These are phyloP conservation scores for Lagopus muta DNA, from an alignment of 2,113 vertebrate species.

Conservation along the genomic window DNA sequence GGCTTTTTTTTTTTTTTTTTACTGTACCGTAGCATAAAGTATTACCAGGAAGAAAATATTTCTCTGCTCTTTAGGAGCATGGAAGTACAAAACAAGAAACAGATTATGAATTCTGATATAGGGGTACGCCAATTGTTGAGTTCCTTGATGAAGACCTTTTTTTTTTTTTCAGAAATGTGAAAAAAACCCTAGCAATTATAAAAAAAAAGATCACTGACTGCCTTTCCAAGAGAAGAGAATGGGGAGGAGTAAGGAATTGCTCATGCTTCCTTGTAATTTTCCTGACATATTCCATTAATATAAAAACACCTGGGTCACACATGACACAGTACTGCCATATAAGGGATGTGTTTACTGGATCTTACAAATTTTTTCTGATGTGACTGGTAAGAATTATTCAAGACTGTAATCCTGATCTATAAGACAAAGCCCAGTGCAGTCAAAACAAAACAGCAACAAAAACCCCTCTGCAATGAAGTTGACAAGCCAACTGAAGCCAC, in stretches of 20 bases:
- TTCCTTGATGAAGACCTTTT: accelerated
- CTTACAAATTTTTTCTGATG: neutral
- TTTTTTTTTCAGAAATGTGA: neutral
- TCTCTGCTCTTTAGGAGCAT: neutral
- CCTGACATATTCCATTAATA: neutral
- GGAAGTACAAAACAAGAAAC: neutral
- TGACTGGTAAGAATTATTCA: neutral
- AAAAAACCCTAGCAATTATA: neutral
- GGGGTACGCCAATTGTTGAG: neutral
- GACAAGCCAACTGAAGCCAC: neutral
- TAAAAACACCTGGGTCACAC: neutral
- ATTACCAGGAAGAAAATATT: neutral
- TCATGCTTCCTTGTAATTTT: neutral
- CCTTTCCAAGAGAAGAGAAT: neutral
- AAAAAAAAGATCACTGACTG: neutral
- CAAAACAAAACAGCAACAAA: neutral
- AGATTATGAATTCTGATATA: neutral
- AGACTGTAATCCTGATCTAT: neutral
- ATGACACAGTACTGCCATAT: neutral
- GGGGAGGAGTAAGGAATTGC: neutral
- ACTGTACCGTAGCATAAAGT: neutral
- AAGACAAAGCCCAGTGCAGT: neutral
- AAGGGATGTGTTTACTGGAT: neutral
- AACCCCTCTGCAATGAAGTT: neutral
- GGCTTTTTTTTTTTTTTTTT: neutral